These are phyloP conservation scores for Melitaea cinxia DNA, from an alignment of 1,140 invertebrate species.

Conservation along the genomic window DNA sequence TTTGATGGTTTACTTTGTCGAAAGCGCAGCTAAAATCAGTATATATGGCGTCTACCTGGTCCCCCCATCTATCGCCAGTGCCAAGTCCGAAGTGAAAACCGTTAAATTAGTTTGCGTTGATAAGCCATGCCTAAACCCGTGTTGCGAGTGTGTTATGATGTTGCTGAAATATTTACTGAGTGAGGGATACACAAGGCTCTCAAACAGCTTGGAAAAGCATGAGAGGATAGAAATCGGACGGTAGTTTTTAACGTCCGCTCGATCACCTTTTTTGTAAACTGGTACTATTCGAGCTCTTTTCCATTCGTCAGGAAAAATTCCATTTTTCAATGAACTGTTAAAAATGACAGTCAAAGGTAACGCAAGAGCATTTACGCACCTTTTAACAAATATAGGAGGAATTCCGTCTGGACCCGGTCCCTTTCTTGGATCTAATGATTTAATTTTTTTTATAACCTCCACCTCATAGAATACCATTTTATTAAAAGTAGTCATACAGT, in stretches of 20 bases:
- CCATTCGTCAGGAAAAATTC: slow-evolving; percentile 12
- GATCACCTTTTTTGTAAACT: slow-evolving; percentile 18
- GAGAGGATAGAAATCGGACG: slow-evolving; percentile 20
- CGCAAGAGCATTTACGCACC: neutral
- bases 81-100: neutral
- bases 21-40: slow-evolving; percentile 15
- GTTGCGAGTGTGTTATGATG: neutral
- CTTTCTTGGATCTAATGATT: neutral
- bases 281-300: slow-evolving; percentile 17
- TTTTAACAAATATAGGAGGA: neutral
- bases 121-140: slow-evolving; percentile 13
- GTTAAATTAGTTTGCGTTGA: slow-evolving; percentile 17
- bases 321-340: neutral
- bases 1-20: slow-evolving; percentile 15
- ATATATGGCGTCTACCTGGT: no score
- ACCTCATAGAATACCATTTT: neutral
- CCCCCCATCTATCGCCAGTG: no score
- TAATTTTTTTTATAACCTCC: neutral
- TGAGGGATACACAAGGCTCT: slow-evolving; percentile 7
- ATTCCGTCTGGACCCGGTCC: neutral
- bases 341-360: slow-evolving; percentile 3
- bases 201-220: slow-evolving; percentile 21
- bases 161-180: slow-evolving; percentile 3
- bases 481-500: neutral
- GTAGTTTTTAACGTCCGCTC: slow-evolving; percentile 14